Percentiles rank a stretch among this genome's conserved stretches.
phyloP scores from a whole-genome alignment of 2,113 vertebrate genomes.

The Grammomys surdaster region DNA sequence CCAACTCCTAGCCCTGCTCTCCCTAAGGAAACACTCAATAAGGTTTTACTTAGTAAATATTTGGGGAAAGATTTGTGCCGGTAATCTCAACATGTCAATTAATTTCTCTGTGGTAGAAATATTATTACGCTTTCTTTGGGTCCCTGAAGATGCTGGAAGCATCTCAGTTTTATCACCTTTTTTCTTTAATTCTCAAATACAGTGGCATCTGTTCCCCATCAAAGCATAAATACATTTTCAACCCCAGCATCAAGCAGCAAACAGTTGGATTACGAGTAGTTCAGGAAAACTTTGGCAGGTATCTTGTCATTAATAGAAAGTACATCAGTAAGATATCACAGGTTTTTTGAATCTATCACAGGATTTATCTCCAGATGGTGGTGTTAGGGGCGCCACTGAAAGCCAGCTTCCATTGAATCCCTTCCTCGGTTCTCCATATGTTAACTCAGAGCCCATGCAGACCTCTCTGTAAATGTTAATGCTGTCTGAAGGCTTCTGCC shows the following conservation, averaged over 20 bases:
- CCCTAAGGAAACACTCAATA: constrained; percentile 8
- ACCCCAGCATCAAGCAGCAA: constrained; percentile 51
- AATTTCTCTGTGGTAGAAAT: neutral
- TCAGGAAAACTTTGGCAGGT: constrained; percentile 53
- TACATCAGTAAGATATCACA: constrained; percentile 51
- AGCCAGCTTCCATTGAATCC: neutral
- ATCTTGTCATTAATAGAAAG: constrained; percentile 69
- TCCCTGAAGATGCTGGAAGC: constrained; percentile 12
- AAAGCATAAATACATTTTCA: constrained; percentile 53
- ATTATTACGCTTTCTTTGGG: neutral
- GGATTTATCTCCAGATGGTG: constrained; percentile 78
- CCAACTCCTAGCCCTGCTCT: neutral
- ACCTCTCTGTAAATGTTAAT: constrained; percentile 62
- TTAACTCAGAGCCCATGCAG: constrained; percentile 67
- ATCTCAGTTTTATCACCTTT: constrained; percentile 48
- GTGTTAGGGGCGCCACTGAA: constrained; percentile 71
- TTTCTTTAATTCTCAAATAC: constrained; percentile 44
- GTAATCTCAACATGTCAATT: constrained; percentile 20
- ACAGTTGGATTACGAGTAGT: neutral
- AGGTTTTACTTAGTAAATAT: constrained; percentile 66
- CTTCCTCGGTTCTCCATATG: constrained; percentile 73
- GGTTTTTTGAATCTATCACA: constrained; percentile 28
- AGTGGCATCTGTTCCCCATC: constrained; percentile 51
- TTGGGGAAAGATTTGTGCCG: constrained; percentile 51
- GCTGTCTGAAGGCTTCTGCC: constrained; percentile 65